Evolutionary conservation across 2,797 vertebrate species (phyloP).

Genomic region (Siniperca scherzeri): DNA sequence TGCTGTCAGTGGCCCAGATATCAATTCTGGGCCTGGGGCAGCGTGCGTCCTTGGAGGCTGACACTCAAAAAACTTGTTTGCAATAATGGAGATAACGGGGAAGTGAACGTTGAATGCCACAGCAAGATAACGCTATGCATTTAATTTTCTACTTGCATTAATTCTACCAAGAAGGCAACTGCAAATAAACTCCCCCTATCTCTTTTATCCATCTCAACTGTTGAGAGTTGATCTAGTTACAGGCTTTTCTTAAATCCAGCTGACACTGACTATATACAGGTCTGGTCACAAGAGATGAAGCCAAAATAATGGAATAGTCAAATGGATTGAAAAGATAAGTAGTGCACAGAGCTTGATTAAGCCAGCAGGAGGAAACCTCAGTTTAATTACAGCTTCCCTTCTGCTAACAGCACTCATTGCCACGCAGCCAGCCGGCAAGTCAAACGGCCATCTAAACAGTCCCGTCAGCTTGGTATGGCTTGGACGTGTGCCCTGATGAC

Average conservation of each 20-base stretch:
- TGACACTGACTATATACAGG: conserved; percentile 23
- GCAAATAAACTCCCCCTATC: not conserved
- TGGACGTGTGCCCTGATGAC: conserved; percentile 63
- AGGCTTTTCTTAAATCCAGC: conserved; percentile 26
- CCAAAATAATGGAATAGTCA: conserved; percentile 52
- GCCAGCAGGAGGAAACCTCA: conserved; percentile 59
- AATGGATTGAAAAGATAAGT: conserved; percentile 59
- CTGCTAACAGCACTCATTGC: conserved; percentile 64
- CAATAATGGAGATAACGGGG: conserved; percentile 46
- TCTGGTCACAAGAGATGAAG: conserved; percentile 33
- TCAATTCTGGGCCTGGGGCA: conserved; percentile 66
- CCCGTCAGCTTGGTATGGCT: conserved; percentile 59
- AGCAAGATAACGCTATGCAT: conserved; percentile 21
- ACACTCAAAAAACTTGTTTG: conserved; percentile 53
- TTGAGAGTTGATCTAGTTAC: conserved; percentile 15
- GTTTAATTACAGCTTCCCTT: conserved; percentile 78
- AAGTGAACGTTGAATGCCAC: conserved; percentile 21
- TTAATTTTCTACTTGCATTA: conserved; percentile 13
- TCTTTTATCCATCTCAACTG: not conserved
- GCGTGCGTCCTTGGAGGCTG: conserved; percentile 43
- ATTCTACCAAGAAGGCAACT: not conserved
- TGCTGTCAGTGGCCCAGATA: conserved; percentile 63
- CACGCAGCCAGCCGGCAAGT: conserved; percentile 66
- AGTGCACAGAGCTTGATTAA: conserved; percentile 61
- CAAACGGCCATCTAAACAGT: conserved; percentile 70